A percentile compares a stretch with the other conserved stretches of the same genome.
Evolutionary conservation across 1,140 invertebrate species (phyloP).

Genomic region (Magallana gigas): DNA sequence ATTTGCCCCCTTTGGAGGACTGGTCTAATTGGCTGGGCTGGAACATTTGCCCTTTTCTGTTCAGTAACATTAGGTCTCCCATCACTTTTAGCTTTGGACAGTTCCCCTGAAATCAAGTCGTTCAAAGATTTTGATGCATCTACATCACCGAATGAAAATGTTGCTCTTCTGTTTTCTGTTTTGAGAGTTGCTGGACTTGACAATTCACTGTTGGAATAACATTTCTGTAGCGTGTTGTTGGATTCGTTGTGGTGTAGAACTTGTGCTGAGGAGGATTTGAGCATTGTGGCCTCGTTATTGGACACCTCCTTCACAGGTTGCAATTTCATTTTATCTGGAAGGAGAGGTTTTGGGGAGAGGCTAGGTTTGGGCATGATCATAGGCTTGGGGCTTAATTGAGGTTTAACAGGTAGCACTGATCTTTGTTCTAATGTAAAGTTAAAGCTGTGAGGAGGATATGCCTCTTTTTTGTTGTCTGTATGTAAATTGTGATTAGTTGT

Average conservation of each 20-base stretch:
- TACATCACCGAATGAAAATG: conserved; percentile 49
- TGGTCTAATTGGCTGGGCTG: background rate
- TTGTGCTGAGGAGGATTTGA: conserved; percentile 43
- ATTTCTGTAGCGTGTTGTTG: background rate
- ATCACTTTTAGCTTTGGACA: conserved; percentile 53
- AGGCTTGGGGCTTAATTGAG: conserved; percentile 68
- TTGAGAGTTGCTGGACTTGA: background rate
- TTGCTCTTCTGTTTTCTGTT: conserved; percentile 17
- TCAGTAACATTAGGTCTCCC: background rate
- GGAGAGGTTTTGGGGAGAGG: conserved; percentile 56
- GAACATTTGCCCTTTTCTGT: background rate
- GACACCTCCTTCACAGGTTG: background rate
- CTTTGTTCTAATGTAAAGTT: conserved; percentile 7
- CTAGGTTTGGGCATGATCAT: conserved; percentile 64
- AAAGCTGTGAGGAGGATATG: background rate
- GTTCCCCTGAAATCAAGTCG: conserved; percentile 53
- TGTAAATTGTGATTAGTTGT: background rate
- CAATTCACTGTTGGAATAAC: conserved; percentile 14
- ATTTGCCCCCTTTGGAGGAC: background rate
- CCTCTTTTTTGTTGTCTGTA: background rate
- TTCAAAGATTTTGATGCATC: conserved; percentile 57
- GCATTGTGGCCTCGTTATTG: background rate
- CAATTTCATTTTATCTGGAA: conserved; percentile 6
- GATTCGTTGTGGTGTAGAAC: conserved; percentile 11
- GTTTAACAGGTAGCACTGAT: conserved; percentile 49